phyloP scores from a whole-genome alignment of 2,113 vertebrate genomes.

The Rhinolophus ferrumequinum region DNA sequence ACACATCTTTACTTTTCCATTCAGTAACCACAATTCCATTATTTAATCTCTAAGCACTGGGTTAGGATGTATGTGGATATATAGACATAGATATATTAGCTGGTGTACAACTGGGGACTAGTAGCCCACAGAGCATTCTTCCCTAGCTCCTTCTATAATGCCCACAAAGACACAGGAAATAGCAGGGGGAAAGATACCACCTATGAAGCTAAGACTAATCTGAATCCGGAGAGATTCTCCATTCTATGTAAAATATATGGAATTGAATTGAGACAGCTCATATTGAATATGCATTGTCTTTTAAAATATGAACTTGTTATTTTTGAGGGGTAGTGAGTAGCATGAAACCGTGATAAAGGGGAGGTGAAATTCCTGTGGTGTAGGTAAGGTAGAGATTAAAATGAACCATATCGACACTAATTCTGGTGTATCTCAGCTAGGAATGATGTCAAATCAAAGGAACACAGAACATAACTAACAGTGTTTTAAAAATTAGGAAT shows the following conservation, averaged over 20 bases:
- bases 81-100: background rate
- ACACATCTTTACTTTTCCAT: background rate
- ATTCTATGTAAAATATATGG: background rate
- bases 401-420: background rate
- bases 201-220: background rate
- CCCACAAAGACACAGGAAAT: background rate
- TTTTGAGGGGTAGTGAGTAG: background rate
- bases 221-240: background rate
- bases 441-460: background rate
- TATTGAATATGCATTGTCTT: background rate
- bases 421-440: background rate
- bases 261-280: background rate
- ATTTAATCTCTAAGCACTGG: background rate
- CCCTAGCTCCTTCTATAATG: background rate
- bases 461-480: background rate
- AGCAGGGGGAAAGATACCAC: background rate
- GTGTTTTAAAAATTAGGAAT: background rate
- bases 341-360: background rate
- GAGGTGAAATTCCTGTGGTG: background rate
- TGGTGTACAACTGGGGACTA: background rate
- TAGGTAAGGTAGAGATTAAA: background rate
- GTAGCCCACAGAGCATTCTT: background rate
- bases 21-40: background rate
- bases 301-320: background rate
- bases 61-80: background rate